Base-by-base conservation (phyloP, 2,888 invertebrate genomes). In the Esperia sulphurella region DNA sequence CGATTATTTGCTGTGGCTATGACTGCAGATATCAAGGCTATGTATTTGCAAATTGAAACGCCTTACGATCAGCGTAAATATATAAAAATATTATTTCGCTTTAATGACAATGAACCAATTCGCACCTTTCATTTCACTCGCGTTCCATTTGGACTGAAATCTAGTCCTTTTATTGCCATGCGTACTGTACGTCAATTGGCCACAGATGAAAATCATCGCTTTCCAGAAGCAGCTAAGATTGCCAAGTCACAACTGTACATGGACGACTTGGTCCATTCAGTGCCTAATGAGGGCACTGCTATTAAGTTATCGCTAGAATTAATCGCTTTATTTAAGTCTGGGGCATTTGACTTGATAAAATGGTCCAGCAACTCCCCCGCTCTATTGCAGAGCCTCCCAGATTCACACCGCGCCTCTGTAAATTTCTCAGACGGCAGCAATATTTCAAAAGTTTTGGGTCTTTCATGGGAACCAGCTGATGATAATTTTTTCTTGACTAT, bases 331-430 rank as follows among this genome's bases (percentile, higher is more conserved):
- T 51, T 54, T 13, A 41, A 49, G n/a, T 14, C 43, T 13, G 51
- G 54, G 40, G 49, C 50, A 2, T 53, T 57, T 39, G 51, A 55
- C 7, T 41, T 57, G 30, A 48, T 53, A 7, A 55, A 58, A 40
- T 58, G 46, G 49, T 40, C 47, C 40, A 45, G 45, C 31, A 55
- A 55, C 14, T 50, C 50, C 0, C 37, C 46, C 0, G 52, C 52
- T 29, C 29, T 57, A 10, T 31, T 50, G 4, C 35, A 46, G 14
- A 41, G 33, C 10, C 46, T 55, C 9, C 55, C 55, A 28, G 43
- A n/a, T 7, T 29, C 49, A 1, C 50, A 51, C 8, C 21, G 21
- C 8, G 3, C 2, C 3, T 5, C 1, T 21, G 41, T 55, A 6
- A 12, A 42, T 10, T 49, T 52, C 28, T 43, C 45, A 8, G 41